Percentiles rank a stretch among this genome's conserved stretches.
Evolutionary conservation across 2,888 invertebrate genomes (phyloP).

Genomic region (Pammene fasciana): DNA sequence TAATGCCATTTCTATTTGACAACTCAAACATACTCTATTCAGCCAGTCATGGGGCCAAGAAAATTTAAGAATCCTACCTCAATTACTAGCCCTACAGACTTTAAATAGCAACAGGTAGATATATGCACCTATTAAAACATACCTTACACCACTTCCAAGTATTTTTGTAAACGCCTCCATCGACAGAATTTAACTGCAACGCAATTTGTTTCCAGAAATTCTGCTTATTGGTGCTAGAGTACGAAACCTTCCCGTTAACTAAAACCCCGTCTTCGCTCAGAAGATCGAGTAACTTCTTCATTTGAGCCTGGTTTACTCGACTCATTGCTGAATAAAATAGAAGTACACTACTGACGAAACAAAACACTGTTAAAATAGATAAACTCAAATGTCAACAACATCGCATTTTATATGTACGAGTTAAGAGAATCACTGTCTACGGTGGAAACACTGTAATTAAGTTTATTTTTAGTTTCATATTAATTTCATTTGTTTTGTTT

Average conservation of each 20-base stretch:
- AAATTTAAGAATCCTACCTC: too few relatives aligned
- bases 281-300: constrained; percentile 56
- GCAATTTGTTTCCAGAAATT: constrained; percentile 58
- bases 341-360: neutral
- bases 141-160: constrained; percentile 62
- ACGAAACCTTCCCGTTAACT: constrained; percentile 53
- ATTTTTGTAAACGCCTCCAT: constrained; percentile 57
- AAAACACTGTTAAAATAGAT: neutral
- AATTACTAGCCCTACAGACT: too few relatives aligned
- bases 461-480: too few relatives aligned
- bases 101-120: too few relatives aligned
- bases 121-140: neutral
- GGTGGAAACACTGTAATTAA: too few relatives aligned
- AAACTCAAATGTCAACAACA: too few relatives aligned
- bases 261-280: constrained; percentile 55
- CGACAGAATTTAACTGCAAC: constrained; percentile 52
- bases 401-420: too few relatives aligned
- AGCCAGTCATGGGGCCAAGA: too few relatives aligned
- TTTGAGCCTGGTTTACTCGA: constrained; percentile 54
- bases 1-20: neutral
- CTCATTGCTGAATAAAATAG: constrained; percentile 44
- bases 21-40: too few relatives aligned
- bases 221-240: constrained; percentile 53
- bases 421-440: too few relatives aligned
- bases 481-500: too few relatives aligned